Evolutionary conservation across 2,797 vertebrate genomes (phyloP).

Genomic region (Otolemur crassicaudatus): DNA sequence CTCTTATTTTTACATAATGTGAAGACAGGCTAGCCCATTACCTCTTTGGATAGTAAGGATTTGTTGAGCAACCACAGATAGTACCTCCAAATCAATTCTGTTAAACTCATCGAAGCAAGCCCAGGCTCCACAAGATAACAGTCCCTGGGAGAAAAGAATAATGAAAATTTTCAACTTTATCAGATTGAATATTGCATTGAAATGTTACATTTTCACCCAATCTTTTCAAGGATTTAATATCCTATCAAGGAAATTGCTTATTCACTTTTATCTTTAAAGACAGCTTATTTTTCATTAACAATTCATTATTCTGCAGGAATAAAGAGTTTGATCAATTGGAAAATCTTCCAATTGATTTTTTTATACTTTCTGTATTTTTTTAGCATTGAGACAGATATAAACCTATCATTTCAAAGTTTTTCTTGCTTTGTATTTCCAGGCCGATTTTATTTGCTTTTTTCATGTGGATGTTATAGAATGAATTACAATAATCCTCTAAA

Average conservation of each 20-base stretch:
- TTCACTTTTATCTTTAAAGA: slow-evolving; percentile 74
- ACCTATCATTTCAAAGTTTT: slow-evolving; percentile 27
- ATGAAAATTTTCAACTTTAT: slow-evolving; percentile 71
- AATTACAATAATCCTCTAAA: background rate
- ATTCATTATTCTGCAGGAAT: slow-evolving; percentile 64
- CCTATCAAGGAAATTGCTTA: slow-evolving; percentile 72
- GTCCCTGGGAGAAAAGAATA: slow-evolving; percentile 88
- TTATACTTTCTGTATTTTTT: slow-evolving; percentile 20
- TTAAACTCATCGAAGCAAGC: slow-evolving; percentile 98
- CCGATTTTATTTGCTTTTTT: slow-evolving; percentile 47
- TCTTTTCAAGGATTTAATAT: slow-evolving; percentile 74
- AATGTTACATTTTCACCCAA: slow-evolving; percentile 65
- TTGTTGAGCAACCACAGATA: slow-evolving; percentile 97
- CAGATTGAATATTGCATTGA: slow-evolving; percentile 66
- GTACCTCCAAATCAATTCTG: slow-evolving; percentile 96
- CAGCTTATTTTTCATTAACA: slow-evolving; percentile 64
- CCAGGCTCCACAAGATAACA: slow-evolving; percentile 95
- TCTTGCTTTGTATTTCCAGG: slow-evolving; percentile 36
- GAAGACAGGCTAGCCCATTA: slow-evolving; percentile 80
- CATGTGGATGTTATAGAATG: background rate
- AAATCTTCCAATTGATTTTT: slow-evolving; percentile 47
- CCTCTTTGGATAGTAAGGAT: slow-evolving; percentile 97
- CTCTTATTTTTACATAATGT: background rate
- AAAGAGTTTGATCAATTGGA: slow-evolving; percentile 66
- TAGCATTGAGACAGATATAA: background rate